Conservation (phyloP, 2,797 vertebrate species). For the Argya squamiceps region DNA sequence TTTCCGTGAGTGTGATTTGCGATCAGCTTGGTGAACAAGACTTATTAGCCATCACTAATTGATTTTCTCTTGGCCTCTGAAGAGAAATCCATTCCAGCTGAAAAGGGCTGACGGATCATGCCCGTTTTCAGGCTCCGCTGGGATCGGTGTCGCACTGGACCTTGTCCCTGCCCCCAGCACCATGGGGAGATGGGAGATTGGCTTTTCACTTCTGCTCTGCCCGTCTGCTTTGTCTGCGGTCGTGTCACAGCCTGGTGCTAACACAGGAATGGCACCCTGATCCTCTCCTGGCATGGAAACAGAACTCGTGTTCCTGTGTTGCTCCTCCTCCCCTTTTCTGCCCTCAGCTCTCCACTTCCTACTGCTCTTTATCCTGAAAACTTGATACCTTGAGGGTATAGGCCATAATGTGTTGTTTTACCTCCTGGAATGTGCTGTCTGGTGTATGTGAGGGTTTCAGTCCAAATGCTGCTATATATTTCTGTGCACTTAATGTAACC, state of each 20-base stretch:
- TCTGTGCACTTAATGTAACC: slow-evolving; percentile 86
- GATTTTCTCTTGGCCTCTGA: slow-evolving; percentile 18
- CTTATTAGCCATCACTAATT: slow-evolving; percentile 25
- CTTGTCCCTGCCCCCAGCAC: neutral
- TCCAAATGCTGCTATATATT: slow-evolving; percentile 86
- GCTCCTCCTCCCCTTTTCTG: slow-evolving; percentile 69
- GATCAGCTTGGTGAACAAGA: slow-evolving; percentile 63
- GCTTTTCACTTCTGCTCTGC: slow-evolving; percentile 69
- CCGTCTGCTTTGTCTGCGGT: slow-evolving; percentile 60
- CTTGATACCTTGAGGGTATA: slow-evolving; percentile 78
- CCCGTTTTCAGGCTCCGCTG: neutral
- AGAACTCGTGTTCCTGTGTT: slow-evolving; percentile 60
- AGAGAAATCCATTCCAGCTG: slow-evolving; percentile 32
- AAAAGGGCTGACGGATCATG: neutral
- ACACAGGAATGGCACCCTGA: slow-evolving; percentile 68
- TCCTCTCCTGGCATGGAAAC: slow-evolving; percentile 75
- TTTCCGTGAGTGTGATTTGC: slow-evolving; percentile 69
- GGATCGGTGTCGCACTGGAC: slow-evolving; percentile 32
- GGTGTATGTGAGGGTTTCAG: slow-evolving; percentile 81
- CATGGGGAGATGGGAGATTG: slow-evolving; percentile 33
- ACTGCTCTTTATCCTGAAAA: slow-evolving; percentile 80
- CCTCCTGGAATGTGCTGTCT: slow-evolving; percentile 80
- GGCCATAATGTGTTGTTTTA: slow-evolving; percentile 78
- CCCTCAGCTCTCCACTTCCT: slow-evolving; percentile 73
- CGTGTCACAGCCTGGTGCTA: slow-evolving; percentile 69